phyloP scores from a whole-genome alignment of 1,140 invertebrate species.

The Aphelinus atriplicis region DNA sequence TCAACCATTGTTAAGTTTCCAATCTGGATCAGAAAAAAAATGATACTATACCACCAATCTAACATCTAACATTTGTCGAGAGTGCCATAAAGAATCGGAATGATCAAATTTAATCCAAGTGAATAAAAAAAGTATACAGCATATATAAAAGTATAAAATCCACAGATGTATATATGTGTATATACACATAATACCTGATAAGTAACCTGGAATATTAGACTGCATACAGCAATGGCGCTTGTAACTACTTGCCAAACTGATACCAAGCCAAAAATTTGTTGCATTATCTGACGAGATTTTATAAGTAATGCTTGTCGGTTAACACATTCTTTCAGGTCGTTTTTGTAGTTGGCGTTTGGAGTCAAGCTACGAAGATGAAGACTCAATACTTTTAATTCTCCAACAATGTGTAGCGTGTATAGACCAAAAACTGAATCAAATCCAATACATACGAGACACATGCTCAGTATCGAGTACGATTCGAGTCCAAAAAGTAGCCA shows the following conservation, averaged over 20 bases:
- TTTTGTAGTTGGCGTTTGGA: slow-evolving; percentile 9
- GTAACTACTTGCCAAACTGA: slow-evolving; percentile 43
- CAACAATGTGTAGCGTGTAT: slow-evolving; percentile 47
- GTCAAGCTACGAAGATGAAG: slow-evolving; percentile 39
- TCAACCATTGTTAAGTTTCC: too few relatives aligned
- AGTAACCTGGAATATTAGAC: slow-evolving; percentile 47
- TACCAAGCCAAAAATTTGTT: slow-evolving; percentile 45
- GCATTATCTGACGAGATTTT: slow-evolving; percentile 35
- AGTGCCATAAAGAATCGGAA: too few relatives aligned
- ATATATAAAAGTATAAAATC: too few relatives aligned
- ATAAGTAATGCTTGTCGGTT: slow-evolving; percentile 34
- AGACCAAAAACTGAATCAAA: slow-evolving; percentile 48
- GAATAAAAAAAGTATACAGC: too few relatives aligned
- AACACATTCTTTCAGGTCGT: slow-evolving; percentile 37
- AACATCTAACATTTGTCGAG: too few relatives aligned
- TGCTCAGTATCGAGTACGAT: too few relatives aligned
- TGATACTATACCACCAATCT: too few relatives aligned
- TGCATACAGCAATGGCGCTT: slow-evolving; percentile 46
- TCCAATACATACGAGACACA: slow-evolving; percentile 6
- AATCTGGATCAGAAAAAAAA: too few relatives aligned
- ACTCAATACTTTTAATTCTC: slow-evolving; percentile 33
- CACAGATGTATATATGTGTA: neutral
- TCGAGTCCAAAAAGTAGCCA: too few relatives aligned
- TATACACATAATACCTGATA: slow-evolving; percentile 41
- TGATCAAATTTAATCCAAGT: too few relatives aligned